Percentiles rank a stretch among this genome's conserved stretches.
Evolutionary conservation across 2,888 invertebrate genomes (phyloP).

Genomic region (Phengaris alcon): DNA sequence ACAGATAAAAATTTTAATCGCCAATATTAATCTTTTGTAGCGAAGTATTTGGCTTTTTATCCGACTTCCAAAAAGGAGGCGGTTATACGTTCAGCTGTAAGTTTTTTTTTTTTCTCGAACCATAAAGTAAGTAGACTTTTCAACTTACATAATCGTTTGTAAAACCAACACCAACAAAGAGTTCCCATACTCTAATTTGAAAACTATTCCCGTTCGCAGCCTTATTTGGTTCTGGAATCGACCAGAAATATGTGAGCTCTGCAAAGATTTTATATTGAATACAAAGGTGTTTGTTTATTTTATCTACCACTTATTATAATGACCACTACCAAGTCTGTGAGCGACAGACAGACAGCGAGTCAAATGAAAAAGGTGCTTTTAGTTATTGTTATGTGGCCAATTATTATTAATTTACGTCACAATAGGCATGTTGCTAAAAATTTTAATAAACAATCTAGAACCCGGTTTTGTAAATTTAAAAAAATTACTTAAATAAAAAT

Average conservation of each 20-base stretch:
- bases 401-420: no score
- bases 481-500: no score
- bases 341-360: not conserved
- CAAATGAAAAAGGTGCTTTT: not conserved
- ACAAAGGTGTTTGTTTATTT: conserved; percentile 11
- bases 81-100: no score
- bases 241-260: conserved; percentile 5
- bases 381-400: no score
- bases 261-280: conserved; percentile 15
- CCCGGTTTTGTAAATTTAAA: no score
- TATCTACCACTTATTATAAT: not conserved
- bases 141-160: conserved; percentile 22
- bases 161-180: conserved; percentile 27
- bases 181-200: conserved; percentile 30
- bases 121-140: not conserved
- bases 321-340: not conserved
- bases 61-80: no score
- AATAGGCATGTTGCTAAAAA: no score
- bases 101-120: not conserved
- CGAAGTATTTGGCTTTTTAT: not conserved
- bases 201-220: conserved; percentile 30
- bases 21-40: no score
- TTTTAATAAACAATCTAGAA: no score
- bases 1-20: not conserved
- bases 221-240: conserved; percentile 27